These are phyloP conservation scores for Drosophila percnosoma DNA, from an alignment of 2,888 invertebrate species.

Conservation along the genomic window DNA sequence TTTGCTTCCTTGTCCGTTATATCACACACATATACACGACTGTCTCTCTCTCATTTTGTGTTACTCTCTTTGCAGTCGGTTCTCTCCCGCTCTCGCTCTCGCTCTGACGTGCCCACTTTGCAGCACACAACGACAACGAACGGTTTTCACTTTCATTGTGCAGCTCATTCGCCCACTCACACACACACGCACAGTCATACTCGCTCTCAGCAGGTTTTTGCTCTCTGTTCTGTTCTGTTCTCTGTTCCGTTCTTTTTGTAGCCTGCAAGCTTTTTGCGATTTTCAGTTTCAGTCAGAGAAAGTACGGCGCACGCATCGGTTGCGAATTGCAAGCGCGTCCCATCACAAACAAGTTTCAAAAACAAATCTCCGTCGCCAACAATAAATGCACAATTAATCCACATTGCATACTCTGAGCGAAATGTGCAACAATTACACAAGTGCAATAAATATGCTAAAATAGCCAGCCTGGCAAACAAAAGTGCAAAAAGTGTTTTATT, in stretches of 20 bases:
- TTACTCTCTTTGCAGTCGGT: constrained; percentile 11
- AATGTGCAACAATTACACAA: constrained; percentile 51
- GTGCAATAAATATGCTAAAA: background rate
- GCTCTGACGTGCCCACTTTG: constrained; percentile 53
- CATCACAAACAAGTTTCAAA: constrained; percentile 26
- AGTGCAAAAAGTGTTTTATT: constrained; percentile 29
- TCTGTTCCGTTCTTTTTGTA: constrained; percentile 35
- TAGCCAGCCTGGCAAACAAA: background rate
- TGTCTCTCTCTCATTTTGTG: constrained; percentile 10
- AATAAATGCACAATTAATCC: constrained; percentile 21
- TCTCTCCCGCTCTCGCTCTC: constrained; percentile 38
- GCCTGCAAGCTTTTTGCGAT: constrained; percentile 47
- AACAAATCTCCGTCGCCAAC: constrained; percentile 39
- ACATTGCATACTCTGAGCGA: constrained; percentile 19
- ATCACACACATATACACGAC: constrained; percentile 14
- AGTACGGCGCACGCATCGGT: constrained; percentile 84
- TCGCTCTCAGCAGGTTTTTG: constrained; percentile 42
- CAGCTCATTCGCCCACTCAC: constrained; percentile 58
- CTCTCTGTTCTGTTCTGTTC: constrained; percentile 30
- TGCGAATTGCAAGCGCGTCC: constrained; percentile 63
- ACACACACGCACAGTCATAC: background rate
- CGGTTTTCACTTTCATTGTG: constrained; percentile 76
- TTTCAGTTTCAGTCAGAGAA: constrained; percentile 84
- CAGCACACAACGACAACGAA: constrained; percentile 37
- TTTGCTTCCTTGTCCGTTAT: constrained; percentile 64